Evolutionary conservation across 1,140 invertebrate genomes (phyloP), one percentile per base, ranked within the genome.

Genomic region (Planococcus citri): DNA sequence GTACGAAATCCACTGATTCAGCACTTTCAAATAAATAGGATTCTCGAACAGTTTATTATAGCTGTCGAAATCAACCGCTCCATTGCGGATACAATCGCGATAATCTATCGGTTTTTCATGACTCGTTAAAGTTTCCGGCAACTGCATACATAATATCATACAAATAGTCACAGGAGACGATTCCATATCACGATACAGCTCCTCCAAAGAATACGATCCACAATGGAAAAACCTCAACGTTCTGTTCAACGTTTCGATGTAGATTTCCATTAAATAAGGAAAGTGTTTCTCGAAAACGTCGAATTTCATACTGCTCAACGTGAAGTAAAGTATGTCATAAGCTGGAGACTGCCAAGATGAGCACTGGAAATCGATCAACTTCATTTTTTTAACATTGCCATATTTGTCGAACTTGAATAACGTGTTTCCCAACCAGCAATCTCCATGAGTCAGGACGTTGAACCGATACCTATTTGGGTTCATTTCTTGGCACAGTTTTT

Each of bases 381-480:
- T 69, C 74, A 84, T 84, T 76, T 85, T 82, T 60, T 77, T 75
- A 71, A 85, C 79, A 67, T 80, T 75, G 51, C 76, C 74, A 0
- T 78, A 76, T 33, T 79, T 74, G 14, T 81, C 79, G 71, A 85
- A 84, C 61, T 81, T 79, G 74, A 88, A 88, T 0, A 88, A 74
- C 72, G 89, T 83, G 76, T 89, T 89, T 72, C 88, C 88, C 0
- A 86, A 87, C 87, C 87, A 88, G 74, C 86, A 88, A 71, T 89
- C 87, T 0, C 88, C 88, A 72, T 89, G 88, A 70, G 84, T 84
- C 70, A 89, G 85, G 3, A 87, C 85, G 0, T 85, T 84, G 21
- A 88, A 75, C 0, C 84, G 82, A 21, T 24, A 64, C 2, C 17
- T 64, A 24, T 64, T 17, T 1, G 21, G 24, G 24, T 17, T 4